Evolutionary conservation across 2,113 vertebrate species (phyloP).

Genomic region (chimpanzee (Pan troglodytes)): DNA sequence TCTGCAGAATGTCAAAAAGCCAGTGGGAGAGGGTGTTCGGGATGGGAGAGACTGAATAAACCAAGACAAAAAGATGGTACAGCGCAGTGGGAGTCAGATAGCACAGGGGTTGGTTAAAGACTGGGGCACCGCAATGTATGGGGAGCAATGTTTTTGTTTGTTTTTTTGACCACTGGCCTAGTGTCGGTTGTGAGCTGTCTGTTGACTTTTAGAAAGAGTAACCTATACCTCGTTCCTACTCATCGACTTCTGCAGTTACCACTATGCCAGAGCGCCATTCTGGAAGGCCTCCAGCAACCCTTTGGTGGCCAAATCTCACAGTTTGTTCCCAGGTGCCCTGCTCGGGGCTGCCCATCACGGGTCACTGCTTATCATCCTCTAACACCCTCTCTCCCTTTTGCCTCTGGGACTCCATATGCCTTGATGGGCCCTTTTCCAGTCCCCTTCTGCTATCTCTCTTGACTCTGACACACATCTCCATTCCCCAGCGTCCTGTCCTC

Average conservation of each 20-base stretch:
- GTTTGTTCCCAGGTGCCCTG: background rate
- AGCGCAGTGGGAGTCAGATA: no score
- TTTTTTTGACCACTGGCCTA: background rate
- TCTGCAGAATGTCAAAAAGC: background rate
- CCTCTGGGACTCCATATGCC: background rate
- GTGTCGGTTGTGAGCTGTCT: background rate
- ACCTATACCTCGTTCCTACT: background rate
- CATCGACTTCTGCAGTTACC: background rate
- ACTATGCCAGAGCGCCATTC: fast-evolving
- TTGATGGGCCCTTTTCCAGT: background rate
- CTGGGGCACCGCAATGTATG: no score
- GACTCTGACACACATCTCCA: background rate
- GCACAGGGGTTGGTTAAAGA: background rate
- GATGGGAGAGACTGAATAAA: background rate
- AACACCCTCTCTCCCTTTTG: no score
- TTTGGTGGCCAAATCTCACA: background rate
- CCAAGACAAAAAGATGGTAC: background rate
- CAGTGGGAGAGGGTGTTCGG: background rate
- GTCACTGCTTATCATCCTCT: background rate
- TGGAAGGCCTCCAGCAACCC: background rate
- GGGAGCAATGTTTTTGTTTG: background rate
- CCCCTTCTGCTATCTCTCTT: background rate
- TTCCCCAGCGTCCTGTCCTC: background rate
- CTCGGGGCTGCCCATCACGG: background rate
- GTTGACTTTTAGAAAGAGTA: background rate